Percentiles rank a stretch among this genome's conserved stretches.
Conservation (phyloP, 2,888 invertebrate species). For the Zygothrica quintamaculata region DNA sequence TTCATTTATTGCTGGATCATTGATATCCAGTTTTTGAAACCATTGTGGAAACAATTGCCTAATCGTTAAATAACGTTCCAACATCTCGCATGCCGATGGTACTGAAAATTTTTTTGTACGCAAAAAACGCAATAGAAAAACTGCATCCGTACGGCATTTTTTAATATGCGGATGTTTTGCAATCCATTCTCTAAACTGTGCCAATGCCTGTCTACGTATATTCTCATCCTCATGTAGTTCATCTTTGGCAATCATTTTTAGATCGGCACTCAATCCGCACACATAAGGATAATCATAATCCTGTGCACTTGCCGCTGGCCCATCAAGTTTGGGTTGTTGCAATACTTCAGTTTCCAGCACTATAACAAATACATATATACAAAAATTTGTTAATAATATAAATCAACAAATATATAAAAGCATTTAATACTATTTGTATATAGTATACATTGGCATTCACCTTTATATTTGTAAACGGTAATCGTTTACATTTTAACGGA, state of each 20-base stretch:
- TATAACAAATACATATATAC: conserved; percentile 65
- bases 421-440: neutral
- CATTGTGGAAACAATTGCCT: conserved; percentile 93
- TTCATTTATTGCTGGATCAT: conserved; percentile 91
- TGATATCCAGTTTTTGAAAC: conserved; percentile 92
- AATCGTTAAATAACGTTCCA: conserved; percentile 94
- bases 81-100: conserved; percentile 93
- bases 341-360: conserved; percentile 84
- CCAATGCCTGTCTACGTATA: conserved; percentile 89
- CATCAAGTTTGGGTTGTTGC: conserved; percentile 77
- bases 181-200: conserved; percentile 93
- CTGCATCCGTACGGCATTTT: conserved; percentile 92
- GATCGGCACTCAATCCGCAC: conserved; percentile 82
- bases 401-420: neutral
- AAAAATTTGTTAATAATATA: no score
- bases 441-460: neutral
- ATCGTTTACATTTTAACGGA: no score
- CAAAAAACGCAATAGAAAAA: conserved; percentile 93
- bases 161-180: conserved; percentile 92
- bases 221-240: conserved; percentile 93
- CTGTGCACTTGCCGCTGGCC: conserved; percentile 71
- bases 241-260: conserved; percentile 88
- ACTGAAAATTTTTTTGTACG: conserved; percentile 95
- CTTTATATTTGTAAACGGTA: neutral
- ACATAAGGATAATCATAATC: conserved; percentile 82